Base-by-base conservation (phyloP, 1,140 invertebrate genomes). In the Drosophila hydei region DNA sequence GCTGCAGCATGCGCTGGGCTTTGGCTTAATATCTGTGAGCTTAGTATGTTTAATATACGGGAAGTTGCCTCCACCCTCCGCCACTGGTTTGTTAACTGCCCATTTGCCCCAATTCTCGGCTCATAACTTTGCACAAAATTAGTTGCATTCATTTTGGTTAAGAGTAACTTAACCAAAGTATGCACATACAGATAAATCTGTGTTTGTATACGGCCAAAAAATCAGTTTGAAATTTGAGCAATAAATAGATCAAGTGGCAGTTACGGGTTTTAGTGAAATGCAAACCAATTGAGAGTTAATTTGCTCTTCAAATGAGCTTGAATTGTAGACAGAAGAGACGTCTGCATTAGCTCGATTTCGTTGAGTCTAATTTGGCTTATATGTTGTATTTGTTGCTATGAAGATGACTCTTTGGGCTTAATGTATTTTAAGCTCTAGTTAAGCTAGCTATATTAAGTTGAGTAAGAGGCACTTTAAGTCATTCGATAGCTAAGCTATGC, bases 41-140 rank as follows among this genome's bases (percentile, higher is more conserved):
- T 72, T 58, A 59, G 54, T 47, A 30, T 65, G 69, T 65, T 65
- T 65, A 58, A 25, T 55, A 67, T 38, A 72, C 54, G 54, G 45
- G 36, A 63, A 23, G 42, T 1, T n/a, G n/a, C 38, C 38, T 5
- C 16, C 38, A 2, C 7, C 14, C n/a, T n/a, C n/a, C n/a, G n/a
- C 36, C n/a, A 42, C n/a, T 40, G 12, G 38, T 27, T 36, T 38
- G 30, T 30, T 50, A n/a, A 27, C 14, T 27, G 21, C n/a, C n/a
- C 52, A 51, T 19, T 56, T 65, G 62, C 14, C 54, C 45, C 45
- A 67, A 67, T 67, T 67, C 33, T 36, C 43, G 19, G 30, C 42
- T 42, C 56, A 62, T 47, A 72, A 55, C 52, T 68, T 61, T 68
- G 55, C 55, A 60, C 71, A 69, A 73, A 56, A 73, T 73, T 62